Base-by-base conservation (phyloP, 37 sponge, comb jelly and placozoan species). In the Chondrosia reniformis region DNA sequence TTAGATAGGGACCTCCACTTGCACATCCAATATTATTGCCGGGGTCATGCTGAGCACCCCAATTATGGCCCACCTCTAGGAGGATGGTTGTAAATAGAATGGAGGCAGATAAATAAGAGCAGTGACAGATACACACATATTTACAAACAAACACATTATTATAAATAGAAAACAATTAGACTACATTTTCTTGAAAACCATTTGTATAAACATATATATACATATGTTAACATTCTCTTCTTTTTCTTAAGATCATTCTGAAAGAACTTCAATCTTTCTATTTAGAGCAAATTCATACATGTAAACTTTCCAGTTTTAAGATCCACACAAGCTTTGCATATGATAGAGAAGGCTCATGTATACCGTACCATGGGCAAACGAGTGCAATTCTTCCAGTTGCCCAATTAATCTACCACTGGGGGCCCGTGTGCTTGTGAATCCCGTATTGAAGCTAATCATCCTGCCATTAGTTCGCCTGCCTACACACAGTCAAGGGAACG, bases 11-110 rank as follows among this genome's bases (percentile, higher is more conserved):
- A 5, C 89, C 89, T 10, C 67, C 81, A 8, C 27, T 21, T 34
- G 56, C 75, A 55, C 80, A 79, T 6, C 24, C 63, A 22, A 28
- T 24, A 7, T 34, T 13, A 1, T 41, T 32, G 12, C 45, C 42
- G 7, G 89, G 85, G 49, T 89, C 89, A 46, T 89, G 89, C 25
- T 80, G 66, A 80, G 78, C 75, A 8, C 89, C 89, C 84, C 84
- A 89, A 57, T 62, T 75, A 74, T 89, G 89, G 27, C 89, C 89
- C 77, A 69, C 42, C 43, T 69, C 72, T 69, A 28, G 66, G 21
- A 30, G 33, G n/a, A n/a, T n/a, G n/a, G n/a, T n/a, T n/a, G n/a
- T n/a, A n/a, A n/a, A n/a, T n/a, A n/a, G n/a, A n/a, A n/a, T n/a
- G n/a, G n/a, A n/a, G n/a, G 40, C 73, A 69, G 22, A 39, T 22